Percentiles rank a stretch among this genome's conserved stretches.
Conservation (phyloP, 2,113 vertebrate genomes). For the Paradisaea rubra region DNA sequence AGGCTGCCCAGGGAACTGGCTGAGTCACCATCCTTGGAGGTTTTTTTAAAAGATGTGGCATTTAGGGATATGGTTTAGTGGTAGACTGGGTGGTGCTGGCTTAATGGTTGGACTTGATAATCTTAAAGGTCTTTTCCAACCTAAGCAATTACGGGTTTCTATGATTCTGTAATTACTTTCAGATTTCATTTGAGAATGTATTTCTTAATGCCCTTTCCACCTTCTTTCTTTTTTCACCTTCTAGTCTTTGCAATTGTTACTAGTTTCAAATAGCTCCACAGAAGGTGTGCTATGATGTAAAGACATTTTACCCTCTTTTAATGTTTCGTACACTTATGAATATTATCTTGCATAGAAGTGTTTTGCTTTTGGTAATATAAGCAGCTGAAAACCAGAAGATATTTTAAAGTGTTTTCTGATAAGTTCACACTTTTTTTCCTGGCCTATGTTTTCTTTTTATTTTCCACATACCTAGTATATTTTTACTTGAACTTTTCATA, state of each 20-base stretch:
- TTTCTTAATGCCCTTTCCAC: neutral
- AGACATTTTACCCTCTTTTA: neutral
- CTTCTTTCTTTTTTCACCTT: neutral
- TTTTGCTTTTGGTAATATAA: neutral
- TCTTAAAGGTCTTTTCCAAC: neutral
- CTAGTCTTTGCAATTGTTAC: neutral
- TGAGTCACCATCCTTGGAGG: neutral
- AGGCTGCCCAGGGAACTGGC: neutral
- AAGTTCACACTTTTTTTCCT: neutral
- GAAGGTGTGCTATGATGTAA: neutral
- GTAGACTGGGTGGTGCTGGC: neutral
- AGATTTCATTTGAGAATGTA: neutral
- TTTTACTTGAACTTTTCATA: neutral
- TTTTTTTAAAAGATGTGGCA: neutral
- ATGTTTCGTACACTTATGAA: neutral
- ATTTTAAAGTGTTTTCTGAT: neutral
- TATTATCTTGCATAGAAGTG: neutral
- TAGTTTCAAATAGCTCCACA: neutral
- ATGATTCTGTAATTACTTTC: neutral
- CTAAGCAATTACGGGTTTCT: neutral
- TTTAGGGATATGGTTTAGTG: neutral
- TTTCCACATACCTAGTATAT: neutral
- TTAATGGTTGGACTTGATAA: neutral
- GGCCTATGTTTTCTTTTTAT: neutral
- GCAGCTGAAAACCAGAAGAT: constrained; percentile 11